phyloP scores from a whole-genome alignment of 2,888 invertebrate species.

The Eupithecia tripunctaria region DNA sequence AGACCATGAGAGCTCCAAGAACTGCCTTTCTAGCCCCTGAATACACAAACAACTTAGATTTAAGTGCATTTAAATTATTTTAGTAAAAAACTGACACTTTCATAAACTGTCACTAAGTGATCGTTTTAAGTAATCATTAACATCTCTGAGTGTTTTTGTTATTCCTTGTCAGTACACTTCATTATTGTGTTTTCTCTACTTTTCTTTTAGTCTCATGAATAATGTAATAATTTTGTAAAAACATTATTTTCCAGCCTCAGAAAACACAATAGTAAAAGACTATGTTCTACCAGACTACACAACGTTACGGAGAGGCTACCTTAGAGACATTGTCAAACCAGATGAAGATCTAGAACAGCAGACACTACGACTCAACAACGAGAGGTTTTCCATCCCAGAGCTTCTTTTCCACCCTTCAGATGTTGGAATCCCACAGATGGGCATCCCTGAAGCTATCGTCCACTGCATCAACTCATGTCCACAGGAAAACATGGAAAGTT shows the following conservation, averaged over 20 bases:
- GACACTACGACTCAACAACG: conserved; percentile 94
- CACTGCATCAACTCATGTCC: conserved; percentile 91
- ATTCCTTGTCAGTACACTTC: too few relatives aligned
- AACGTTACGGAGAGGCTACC: conserved; percentile 91
- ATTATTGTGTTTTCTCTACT: background rate
- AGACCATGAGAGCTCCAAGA: too few relatives aligned
- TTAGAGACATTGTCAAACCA: conserved; percentile 68
- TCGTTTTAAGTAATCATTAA: too few relatives aligned
- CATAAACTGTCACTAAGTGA: too few relatives aligned
- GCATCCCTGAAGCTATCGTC: conserved; percentile 94
- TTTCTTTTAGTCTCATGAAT: background rate
- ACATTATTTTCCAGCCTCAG: conserved; percentile 68
- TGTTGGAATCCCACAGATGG: conserved; percentile 95
- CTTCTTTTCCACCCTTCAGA: conserved; percentile 97
- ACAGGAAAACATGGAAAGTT: conserved; percentile 88
- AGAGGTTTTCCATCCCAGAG: conserved; percentile 97
- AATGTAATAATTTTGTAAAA: background rate
- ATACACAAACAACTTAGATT: too few relatives aligned
- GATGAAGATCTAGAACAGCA: conserved; percentile 87
- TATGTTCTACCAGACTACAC: conserved; percentile 99
- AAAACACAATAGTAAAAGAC: conserved; percentile 91
- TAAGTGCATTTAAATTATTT: too few relatives aligned
- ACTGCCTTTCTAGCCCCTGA: too few relatives aligned
- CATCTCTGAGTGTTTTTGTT: too few relatives aligned
- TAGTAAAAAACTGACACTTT: too few relatives aligned